Percentiles rank a stretch among this genome's conserved stretches.
Conservation (phyloP, 2,797 vertebrate genomes). For the Falco novaeseelandiae region DNA sequence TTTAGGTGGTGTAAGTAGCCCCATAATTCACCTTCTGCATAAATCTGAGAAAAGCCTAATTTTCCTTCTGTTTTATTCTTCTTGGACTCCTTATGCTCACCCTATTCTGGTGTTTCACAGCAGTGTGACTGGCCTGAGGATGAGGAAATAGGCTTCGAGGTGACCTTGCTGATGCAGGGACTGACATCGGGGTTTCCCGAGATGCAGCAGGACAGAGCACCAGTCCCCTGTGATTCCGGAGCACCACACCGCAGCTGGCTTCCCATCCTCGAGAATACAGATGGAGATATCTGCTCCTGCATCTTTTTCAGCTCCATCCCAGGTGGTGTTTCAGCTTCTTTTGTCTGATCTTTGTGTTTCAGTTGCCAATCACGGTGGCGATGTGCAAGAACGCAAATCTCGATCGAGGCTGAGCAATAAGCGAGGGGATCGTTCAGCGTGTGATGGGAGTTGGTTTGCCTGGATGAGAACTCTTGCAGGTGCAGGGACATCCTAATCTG, state of each 20-base stretch:
- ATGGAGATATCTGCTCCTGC: constrained; percentile 31
- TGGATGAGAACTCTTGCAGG: not conserved
- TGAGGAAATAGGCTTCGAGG: not conserved
- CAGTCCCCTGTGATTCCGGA: not conserved
- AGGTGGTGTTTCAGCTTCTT: constrained; percentile 46
- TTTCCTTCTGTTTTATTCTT: constrained; percentile 30
- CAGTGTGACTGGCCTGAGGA: constrained; percentile 1
- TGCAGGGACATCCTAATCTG: not conserved
- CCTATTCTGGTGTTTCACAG: not conserved
- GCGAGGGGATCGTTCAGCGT: not conserved
- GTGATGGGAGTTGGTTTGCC: not conserved
- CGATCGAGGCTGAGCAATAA: not conserved
- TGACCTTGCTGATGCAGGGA: constrained; percentile 28
- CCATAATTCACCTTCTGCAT: constrained; percentile 22
- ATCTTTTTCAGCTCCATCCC: constrained; percentile 40
- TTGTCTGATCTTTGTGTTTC: constrained; percentile 48
- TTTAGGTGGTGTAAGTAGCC: constrained; percentile 41
- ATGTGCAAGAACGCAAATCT: not conserved
- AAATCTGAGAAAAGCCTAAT: constrained; percentile 10
- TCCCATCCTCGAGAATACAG: not conserved
- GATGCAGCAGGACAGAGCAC: not conserved
- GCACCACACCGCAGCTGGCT: not conserved
- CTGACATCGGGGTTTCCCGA: not conserved
- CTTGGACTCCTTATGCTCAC: not conserved
- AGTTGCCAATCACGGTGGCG: not conserved